Percentiles rank a stretch among this genome's conserved stretches.
Evolutionary conservation across 2,888 invertebrate genomes (phyloP).

Genomic region (Latrodectus hesperus): DNA sequence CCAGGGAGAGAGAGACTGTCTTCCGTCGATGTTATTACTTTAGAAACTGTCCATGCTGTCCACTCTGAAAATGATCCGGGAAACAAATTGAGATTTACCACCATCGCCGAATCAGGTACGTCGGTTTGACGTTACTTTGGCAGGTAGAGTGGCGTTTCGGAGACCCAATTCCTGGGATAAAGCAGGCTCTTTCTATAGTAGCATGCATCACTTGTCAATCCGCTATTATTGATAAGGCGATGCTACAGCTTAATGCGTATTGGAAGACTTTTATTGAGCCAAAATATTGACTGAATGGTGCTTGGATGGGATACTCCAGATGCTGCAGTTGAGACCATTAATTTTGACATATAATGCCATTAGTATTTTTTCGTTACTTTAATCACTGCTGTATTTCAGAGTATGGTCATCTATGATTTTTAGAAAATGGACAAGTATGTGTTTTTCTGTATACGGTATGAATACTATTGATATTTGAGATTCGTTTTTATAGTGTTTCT

Average conservation of each 20-base stretch:
- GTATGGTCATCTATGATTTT: no score
- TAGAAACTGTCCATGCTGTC: constrained; percentile 50
- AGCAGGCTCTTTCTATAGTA: constrained; percentile 28
- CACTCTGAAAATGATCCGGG: constrained; percentile 29
- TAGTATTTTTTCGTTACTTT: constrained; percentile 24
- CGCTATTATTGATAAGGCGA: constrained; percentile 11
- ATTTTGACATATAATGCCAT: constrained; percentile 52
- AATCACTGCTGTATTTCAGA: not conserved
- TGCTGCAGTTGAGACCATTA: constrained; percentile 43
- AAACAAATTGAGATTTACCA: constrained; percentile 66
- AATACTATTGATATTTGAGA: no score
- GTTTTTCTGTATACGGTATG: no score
- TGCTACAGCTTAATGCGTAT: constrained; percentile 24
- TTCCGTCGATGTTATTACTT: constrained; percentile 50
- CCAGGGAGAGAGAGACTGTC: constrained; percentile 19
- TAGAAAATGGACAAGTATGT: no score
- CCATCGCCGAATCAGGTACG: constrained; percentile 3
- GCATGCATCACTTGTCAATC: constrained; percentile 53
- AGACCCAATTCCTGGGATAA: constrained; percentile 39
- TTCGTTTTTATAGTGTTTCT: no score
- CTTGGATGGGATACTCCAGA: constrained; percentile 18
- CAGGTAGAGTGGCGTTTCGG: constrained; percentile 18
- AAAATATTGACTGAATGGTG: constrained; percentile 7
- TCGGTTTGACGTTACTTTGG: constrained; percentile 49
- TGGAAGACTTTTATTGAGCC: constrained; percentile 19